Percentiles rank a stretch among this genome's conserved stretches.
Conservation (phyloP, 2,797 vertebrate genomes). For the Falco biarmicus region DNA sequence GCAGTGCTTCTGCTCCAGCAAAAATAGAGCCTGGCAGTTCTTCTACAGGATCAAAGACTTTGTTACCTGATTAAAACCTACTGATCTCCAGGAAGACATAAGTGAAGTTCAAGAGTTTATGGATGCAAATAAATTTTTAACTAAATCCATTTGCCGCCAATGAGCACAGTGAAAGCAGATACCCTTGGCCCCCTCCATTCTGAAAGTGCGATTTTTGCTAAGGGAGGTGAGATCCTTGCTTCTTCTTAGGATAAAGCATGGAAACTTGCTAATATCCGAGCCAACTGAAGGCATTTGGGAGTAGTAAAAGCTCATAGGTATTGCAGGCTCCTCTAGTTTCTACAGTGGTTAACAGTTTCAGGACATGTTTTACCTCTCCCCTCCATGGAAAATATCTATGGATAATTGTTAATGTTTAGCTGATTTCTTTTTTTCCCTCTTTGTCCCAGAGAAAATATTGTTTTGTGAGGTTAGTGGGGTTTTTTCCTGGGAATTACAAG, state of each 20-base stretch:
- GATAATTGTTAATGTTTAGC: not conserved
- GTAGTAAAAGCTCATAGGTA: not conserved
- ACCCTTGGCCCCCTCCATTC: not conserved
- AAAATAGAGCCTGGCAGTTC: not conserved
- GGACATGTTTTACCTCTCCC: not conserved
- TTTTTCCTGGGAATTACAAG: not conserved
- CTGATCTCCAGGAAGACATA: not conserved
- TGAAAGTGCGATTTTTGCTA: not conserved
- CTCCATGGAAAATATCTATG: not conserved
- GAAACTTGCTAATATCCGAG: not conserved
- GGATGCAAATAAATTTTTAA: not conserved
- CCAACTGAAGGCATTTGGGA: not conserved
- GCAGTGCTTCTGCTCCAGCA: rapidly evolving
- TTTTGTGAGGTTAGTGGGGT: not conserved
- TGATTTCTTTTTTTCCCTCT: not conserved
- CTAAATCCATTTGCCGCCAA: not conserved
- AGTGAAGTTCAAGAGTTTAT: not conserved
- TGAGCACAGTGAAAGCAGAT: not conserved
- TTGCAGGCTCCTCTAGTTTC: not conserved
- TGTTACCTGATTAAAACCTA: not conserved
- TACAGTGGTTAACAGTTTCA: not conserved
- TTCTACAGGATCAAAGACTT: not conserved
- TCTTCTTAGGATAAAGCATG: not conserved
- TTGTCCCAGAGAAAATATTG: not conserved
- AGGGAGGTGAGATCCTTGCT: not conserved